Evolutionary conservation across 1,140 invertebrate genomes (phyloP).

Genomic region (Anadara kagoshimensis): DNA sequence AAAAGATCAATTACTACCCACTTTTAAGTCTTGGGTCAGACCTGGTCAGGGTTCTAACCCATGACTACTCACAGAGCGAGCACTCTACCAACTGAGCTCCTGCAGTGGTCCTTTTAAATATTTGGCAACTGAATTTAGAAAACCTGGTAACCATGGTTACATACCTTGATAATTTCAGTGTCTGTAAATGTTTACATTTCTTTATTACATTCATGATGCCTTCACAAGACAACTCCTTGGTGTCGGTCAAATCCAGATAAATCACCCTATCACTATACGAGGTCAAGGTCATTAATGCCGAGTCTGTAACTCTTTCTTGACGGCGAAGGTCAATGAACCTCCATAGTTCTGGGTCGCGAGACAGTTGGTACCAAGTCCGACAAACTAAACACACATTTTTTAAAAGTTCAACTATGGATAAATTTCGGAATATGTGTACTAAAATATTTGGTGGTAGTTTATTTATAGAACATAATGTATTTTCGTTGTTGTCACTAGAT

Average conservation of each 20-base stretch:
- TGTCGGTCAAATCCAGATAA: conserved; percentile 30
- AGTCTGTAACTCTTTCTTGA: conserved; percentile 30
- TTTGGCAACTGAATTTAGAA: not conserved
- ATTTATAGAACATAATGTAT: conserved; percentile 9
- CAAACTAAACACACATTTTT: conserved; percentile 24
- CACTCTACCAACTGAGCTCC: too few species aligned
- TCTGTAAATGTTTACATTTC: conserved; percentile 24
- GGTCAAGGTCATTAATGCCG: conserved; percentile 16
- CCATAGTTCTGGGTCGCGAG: conserved; percentile 39
- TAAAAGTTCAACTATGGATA: conserved; percentile 26
- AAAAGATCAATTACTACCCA: too few species aligned
- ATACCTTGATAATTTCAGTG: conserved; percentile 34
- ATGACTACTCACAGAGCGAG: too few species aligned
- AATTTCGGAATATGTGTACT: conserved; percentile 29
- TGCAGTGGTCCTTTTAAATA: too few species aligned
- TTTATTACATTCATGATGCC: conserved; percentile 14
- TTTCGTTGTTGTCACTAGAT: too few species aligned
- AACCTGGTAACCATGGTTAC: too few species aligned
- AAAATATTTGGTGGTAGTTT: conserved; percentile 27
- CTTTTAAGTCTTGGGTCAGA: too few species aligned
- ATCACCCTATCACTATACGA: conserved; percentile 36
- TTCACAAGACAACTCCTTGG: conserved; percentile 21
- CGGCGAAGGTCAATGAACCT: conserved; percentile 25
- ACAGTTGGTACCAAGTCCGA: conserved; percentile 30
- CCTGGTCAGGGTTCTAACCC: too few species aligned